These are phyloP conservation scores for Pangasianodon hypophthalmus DNA, from an alignment of 2,113 vertebrate species.

Conservation along the genomic window DNA sequence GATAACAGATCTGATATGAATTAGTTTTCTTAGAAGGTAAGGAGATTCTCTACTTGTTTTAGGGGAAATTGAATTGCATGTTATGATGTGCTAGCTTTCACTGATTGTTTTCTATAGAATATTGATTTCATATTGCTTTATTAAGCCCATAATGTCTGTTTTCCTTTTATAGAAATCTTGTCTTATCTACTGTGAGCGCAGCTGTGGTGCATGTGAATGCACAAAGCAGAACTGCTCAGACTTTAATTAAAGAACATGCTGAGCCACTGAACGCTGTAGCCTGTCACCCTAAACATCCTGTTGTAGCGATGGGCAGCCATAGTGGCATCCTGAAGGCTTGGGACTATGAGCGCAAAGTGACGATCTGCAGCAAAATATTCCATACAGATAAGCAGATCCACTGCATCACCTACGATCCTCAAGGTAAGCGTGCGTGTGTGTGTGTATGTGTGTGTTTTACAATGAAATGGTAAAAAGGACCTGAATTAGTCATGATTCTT, in stretches of 20 bases:
- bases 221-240: conserved; percentile 65
- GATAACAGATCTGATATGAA: background rate
- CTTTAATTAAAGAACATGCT: conserved; percentile 74
- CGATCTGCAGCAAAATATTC: conserved; percentile 77
- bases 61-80: background rate
- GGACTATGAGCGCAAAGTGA: conserved; percentile 75
- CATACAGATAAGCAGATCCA: conserved; percentile 71
- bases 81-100: background rate
- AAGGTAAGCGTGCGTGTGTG: conserved; percentile 74
- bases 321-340: conserved; percentile 84
- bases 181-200: conserved; percentile 81
- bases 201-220: conserved; percentile 76
- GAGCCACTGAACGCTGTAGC: conserved; percentile 76
- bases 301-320: conserved; percentile 77
- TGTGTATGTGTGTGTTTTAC: background rate
- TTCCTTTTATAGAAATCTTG: conserved; percentile 82
- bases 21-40: background rate
- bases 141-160: background rate
- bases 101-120: background rate
- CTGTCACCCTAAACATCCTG: conserved; percentile 81
- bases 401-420: conserved; percentile 81
- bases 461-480: background rate
- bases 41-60: background rate
- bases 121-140: background rate
- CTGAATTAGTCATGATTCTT: background rate